Evolutionary conservation across 2,113 vertebrate species (phyloP).

Genomic region (Poicephalus meyeri): DNA sequence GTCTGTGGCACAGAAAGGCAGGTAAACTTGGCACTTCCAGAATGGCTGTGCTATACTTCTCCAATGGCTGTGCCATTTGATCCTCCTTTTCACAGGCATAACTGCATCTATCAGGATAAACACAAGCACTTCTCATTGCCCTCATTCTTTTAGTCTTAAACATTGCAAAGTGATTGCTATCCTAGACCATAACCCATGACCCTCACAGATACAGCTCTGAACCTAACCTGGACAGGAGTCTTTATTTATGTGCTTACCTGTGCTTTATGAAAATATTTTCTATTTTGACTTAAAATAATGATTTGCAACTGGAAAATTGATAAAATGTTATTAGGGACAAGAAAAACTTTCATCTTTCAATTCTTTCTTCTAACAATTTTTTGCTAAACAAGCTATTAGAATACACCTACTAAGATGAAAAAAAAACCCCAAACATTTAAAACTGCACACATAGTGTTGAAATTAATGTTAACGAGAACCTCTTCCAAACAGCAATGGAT

Average conservation of each 20-base stretch:
- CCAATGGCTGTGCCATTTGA: neutral
- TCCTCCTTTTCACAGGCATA: neutral
- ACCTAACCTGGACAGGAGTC: neutral
- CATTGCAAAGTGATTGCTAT: neutral
- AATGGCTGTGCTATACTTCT: neutral
- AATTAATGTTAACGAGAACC: neutral
- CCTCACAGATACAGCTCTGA: neutral
- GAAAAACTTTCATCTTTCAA: neutral
- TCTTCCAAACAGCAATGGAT: neutral
- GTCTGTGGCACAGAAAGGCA: neutral
- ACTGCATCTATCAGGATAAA: neutral
- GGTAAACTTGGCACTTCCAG: neutral
- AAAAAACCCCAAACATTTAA: neutral
- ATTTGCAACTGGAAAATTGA: neutral
- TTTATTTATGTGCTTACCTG: neutral
- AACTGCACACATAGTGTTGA: neutral
- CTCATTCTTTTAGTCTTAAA: neutral
- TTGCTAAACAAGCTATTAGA: neutral
- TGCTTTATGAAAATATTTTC: neutral
- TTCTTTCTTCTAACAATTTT: neutral
- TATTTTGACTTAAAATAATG: neutral
- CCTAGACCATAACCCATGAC: neutral
- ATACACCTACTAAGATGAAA: neutral
- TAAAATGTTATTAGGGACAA: neutral
- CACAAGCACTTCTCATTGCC: neutral